These are phyloP conservation scores for Naja naja DNA, from an alignment of 2,113 vertebrate species.

Conservation along the genomic window DNA sequence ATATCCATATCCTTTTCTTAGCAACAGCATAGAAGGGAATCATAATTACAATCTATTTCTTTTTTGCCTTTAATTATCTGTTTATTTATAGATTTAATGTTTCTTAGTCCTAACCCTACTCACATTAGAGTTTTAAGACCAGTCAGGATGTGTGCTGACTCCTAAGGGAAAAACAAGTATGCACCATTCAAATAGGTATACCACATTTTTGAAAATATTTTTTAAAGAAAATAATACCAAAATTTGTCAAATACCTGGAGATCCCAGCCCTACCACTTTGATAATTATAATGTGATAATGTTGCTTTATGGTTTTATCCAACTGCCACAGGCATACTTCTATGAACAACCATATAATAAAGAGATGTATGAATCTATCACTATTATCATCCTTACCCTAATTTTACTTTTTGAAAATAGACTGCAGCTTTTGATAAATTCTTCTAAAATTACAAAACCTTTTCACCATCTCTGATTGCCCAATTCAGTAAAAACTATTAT, in stretches of 20 bases:
- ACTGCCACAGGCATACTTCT: neutral
- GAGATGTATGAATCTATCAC: neutral
- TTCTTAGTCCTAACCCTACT: neutral
- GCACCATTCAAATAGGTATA: neutral
- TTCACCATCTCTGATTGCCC: neutral
- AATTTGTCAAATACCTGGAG: neutral
- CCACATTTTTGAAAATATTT: neutral
- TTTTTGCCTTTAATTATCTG: neutral
- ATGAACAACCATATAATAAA: neutral
- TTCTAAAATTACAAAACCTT: neutral
- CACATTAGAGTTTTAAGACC: neutral
- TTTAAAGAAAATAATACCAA: neutral
- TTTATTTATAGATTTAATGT: neutral
- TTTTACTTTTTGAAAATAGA: neutral
- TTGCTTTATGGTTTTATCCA: neutral
- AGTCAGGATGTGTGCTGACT: neutral
- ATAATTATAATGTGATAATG: neutral
- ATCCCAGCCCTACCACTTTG: neutral
- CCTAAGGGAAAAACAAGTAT: neutral
- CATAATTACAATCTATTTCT: neutral
- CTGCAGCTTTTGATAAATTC: neutral
- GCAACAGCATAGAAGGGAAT: neutral
- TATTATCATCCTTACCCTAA: neutral
- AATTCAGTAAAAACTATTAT: neutral
- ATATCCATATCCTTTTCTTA: neutral